A percentile compares a stretch with the other conserved stretches of the same genome.
Conservation (phyloP, 2,797 vertebrate species). For the Sarcophilus harrisii region DNA sequence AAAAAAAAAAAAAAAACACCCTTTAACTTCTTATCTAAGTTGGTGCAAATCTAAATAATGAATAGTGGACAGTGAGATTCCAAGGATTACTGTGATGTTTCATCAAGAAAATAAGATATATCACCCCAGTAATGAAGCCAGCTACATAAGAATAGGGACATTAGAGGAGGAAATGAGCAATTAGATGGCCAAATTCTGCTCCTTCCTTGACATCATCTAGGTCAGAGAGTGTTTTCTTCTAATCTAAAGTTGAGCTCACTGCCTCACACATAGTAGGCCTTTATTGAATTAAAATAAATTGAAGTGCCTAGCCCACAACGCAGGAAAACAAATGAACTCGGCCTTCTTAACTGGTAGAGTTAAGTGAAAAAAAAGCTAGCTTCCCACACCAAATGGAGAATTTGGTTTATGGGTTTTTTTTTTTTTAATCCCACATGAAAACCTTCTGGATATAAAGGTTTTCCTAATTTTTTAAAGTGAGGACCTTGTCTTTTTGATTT, state of each 20-base stretch:
- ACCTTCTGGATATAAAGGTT: neutral
- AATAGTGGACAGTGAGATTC: neutral
- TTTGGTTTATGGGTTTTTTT: neutral
- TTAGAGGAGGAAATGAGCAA: neutral
- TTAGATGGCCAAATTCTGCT: neutral
- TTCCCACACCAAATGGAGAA: neutral
- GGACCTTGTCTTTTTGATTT: conserved; percentile 15
- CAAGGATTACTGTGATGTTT: conserved; percentile 15
- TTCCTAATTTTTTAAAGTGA: conserved; percentile 36
- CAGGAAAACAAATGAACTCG: neutral
- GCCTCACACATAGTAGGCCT: neutral
- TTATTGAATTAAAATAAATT: neutral
- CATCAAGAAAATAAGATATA: neutral
- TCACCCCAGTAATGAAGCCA: neutral
- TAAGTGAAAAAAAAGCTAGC: neutral
- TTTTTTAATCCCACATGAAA: conserved; percentile 5
- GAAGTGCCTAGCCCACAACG: neutral
- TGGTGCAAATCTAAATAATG: neutral
- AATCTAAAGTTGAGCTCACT: neutral
- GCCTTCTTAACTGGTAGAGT: neutral
- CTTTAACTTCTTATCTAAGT: conserved; percentile 16
- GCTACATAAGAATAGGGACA: conserved; percentile 6
- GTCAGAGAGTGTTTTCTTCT: neutral
- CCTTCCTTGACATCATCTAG: neutral
- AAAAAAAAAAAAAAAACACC: neutral